Percentiles rank a stretch among this genome's conserved stretches.
Conservation (phyloP, 30 jellyfish, hydroid and myxozoan species). For the Aurelia sp. region DNA sequence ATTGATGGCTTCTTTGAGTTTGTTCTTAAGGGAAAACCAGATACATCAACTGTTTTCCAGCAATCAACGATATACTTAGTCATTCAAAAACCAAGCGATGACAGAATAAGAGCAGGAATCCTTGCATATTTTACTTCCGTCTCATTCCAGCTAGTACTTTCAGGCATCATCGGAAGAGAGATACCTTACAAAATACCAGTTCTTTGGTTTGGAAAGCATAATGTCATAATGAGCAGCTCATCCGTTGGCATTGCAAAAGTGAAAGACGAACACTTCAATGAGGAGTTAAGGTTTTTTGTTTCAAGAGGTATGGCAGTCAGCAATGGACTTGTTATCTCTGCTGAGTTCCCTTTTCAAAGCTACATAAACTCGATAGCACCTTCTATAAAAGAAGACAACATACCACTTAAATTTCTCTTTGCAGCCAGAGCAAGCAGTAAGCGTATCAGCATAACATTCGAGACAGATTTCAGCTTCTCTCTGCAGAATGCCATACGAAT, state of each 20-base stretch:
- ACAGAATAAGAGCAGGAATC: slow-evolving; percentile 68
- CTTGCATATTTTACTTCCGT: slow-evolving; percentile 67
- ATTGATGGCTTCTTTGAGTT: slow-evolving; percentile 82
- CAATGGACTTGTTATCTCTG: slow-evolving; percentile 68
- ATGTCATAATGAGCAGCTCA: slow-evolving; percentile 69
- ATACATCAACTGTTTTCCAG: slow-evolving; percentile 80
- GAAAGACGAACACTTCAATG: slow-evolving; percentile 67
- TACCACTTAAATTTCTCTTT: slow-evolving; percentile 40
- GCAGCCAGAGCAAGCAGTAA: slow-evolving; percentile 14
- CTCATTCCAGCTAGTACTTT: slow-evolving; percentile 49
- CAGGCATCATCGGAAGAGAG: slow-evolving; percentile 67
- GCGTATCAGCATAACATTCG: slow-evolving; percentile 11
- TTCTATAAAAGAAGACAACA: slow-evolving; percentile 7
- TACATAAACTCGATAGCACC: slow-evolving; percentile 23
- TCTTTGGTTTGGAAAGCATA: slow-evolving; percentile 56
- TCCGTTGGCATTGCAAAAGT: slow-evolving; percentile 68
- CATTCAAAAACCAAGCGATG: slow-evolving; percentile 73
- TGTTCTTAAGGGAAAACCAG: slow-evolving; percentile 75
- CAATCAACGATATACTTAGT: slow-evolving; percentile 62
- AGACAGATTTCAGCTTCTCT: slow-evolving; percentile 32
- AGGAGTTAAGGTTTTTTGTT: slow-evolving; percentile 66
- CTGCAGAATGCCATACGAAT: slow-evolving; percentile 15
- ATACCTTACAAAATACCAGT: slow-evolving; percentile 63
- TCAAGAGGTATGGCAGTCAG: slow-evolving; percentile 74
- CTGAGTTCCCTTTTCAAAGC: slow-evolving; percentile 73